Base-by-base conservation (phyloP, 2,797 vertebrate species). In the Sebastes taczanowskii region DNA sequence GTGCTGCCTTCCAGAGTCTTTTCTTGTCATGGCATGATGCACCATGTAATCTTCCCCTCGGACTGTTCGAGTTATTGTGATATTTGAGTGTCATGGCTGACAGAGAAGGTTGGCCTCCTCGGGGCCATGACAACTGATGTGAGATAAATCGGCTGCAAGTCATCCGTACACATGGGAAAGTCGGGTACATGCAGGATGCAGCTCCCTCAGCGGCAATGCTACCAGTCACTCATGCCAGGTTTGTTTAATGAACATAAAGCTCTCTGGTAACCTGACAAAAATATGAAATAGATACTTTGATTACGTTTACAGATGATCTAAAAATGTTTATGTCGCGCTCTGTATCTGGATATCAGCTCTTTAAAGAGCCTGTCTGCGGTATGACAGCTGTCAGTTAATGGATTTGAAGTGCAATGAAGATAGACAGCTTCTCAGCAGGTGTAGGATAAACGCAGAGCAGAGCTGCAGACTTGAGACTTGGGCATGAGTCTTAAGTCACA, bases 11-110 rank as follows among this genome's bases (percentile, higher is more conserved):
- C 78, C 79, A 69, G 84, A 81, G 78, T 74, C 49, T 78, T 74
- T 72, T 68, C 49, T 80, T 87, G 85, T 88, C 86, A 88, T 80
- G 86, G 70, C 60, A 71, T 70, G 85, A 86, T 88, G 85, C 71
- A 82, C 85, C 80, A 71, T 90, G 74, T 89, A 86, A 91, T 91
- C 86, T 86, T 89, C 78, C 77, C 84, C 63, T 82, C 10, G 59
- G 82, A 87, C 82, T 79, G 35, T 81, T 74, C 68, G 77, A 88
- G 79, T 86, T 85, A 74, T 77, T 78, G 78, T 81, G 82, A 83
- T 88, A 74, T 85, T 74, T 86, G 61, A 85, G 77, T 56, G 82
- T 84, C 87, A 82, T 49, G 65, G 73, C 88, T 84, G 78, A 85
- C 85, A 81, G 79, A 74, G 64, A 83, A 76, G 85, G 78, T 77